These are phyloP conservation scores for Brachyopa scutellaris DNA, from an alignment of 2,888 invertebrate genomes.

Conservation along the genomic window DNA sequence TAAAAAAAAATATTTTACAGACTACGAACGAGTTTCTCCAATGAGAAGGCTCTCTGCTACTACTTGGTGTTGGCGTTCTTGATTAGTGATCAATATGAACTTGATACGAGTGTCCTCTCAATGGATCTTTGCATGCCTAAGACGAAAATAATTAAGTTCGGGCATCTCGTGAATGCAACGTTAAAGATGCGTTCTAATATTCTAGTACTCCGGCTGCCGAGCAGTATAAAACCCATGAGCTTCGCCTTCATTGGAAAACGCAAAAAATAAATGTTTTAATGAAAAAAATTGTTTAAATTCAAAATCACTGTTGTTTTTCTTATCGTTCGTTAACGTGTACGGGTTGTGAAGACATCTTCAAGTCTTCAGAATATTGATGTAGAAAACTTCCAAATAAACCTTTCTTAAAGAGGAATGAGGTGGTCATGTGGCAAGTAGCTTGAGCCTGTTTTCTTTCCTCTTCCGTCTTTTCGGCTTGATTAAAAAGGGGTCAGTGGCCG, in stretches of 20 bases:
- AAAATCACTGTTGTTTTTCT: no score
- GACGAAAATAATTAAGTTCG: slow-evolving; percentile 76
- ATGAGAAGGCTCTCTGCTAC: slow-evolving; percentile 79
- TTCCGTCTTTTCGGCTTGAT: no score
- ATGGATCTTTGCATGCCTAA: slow-evolving; percentile 76
- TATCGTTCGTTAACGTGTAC: no score
- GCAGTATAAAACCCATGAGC: slow-evolving; percentile 74
- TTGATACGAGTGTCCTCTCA: slow-evolving; percentile 75
- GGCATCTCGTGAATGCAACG: slow-evolving; percentile 76
- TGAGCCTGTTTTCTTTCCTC: no score
- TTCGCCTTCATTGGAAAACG: slow-evolving; percentile 1
- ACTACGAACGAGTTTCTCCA: slow-evolving; percentile 75
- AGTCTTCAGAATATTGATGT: no score
- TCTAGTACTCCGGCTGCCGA: slow-evolving; percentile 76
- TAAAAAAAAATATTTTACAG: slow-evolving; percentile 66
- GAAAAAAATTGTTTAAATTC: no score
- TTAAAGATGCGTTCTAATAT: slow-evolving; percentile 73
- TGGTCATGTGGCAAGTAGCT: no score
- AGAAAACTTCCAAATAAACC: no score
- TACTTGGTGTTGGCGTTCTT: slow-evolving; percentile 78
- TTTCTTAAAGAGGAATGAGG: no score
- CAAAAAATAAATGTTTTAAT: slow-evolving; percentile 21
- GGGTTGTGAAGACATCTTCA: no score
- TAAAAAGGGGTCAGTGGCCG: no score
- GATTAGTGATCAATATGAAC: slow-evolving; percentile 76